These are phyloP conservation scores for Orestias chungarensis DNA, from an alignment of 2,797 vertebrate genomes.

Conservation along the genomic window DNA sequence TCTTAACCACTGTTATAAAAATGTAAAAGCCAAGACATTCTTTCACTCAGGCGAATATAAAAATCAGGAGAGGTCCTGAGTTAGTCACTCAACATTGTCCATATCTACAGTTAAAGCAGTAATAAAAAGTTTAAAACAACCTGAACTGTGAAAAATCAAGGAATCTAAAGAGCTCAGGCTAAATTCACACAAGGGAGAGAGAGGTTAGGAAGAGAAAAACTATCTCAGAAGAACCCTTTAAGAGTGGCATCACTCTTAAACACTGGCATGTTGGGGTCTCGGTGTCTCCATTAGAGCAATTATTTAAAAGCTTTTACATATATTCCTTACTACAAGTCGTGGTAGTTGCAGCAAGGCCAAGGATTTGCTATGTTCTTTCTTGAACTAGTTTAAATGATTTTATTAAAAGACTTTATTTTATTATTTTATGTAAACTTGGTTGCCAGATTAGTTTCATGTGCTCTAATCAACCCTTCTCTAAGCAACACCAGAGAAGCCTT, in stretches of 20 bases:
- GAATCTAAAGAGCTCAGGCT: no score
- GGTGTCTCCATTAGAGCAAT: not conserved
- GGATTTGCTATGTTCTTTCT: not conserved
- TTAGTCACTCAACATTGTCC: not conserved
- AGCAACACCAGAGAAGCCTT: not conserved
- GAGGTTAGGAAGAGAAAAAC: not conserved
- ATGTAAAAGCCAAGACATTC: not conserved
- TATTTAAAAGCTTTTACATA: not conserved
- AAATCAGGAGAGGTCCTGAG: no score
- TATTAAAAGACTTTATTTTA: no score
- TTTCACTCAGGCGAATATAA: not conserved
- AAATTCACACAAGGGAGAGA: not conserved
- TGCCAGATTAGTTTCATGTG: not conserved
- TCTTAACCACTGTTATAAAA: not conserved
- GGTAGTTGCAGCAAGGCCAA: not conserved
- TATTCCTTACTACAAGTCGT: not conserved
- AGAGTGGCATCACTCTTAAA: not conserved
- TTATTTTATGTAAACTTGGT: not conserved
- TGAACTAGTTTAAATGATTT: not conserved
- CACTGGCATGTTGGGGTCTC: not conserved
- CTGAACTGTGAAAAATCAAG: not conserved
- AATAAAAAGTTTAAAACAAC: not conserved
- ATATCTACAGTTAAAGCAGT: not conserved
- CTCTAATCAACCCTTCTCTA: slow-evolving; percentile 4
- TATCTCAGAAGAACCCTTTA: not conserved